A percentile compares a stretch with the other conserved stretches of the same genome.
These are phyloP conservation scores for Odobenus rosmarus DNA, from an alignment of 2,113 vertebrate species.

Conservation along the genomic window DNA sequence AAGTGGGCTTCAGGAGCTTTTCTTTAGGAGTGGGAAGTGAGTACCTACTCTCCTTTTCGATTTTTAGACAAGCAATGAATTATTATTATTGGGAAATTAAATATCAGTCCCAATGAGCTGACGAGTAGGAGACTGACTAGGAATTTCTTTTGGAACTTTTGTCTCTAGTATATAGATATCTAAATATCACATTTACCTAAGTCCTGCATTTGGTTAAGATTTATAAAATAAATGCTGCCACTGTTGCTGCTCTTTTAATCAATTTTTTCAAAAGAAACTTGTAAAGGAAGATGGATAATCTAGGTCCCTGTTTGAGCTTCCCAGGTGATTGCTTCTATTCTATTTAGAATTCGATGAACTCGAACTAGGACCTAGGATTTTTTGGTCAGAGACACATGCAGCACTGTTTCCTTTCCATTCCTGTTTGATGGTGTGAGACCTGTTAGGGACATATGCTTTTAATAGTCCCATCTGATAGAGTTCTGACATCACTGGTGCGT, in stretches of 20 bases:
- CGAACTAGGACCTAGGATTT: background rate
- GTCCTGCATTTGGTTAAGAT: constrained; percentile 8
- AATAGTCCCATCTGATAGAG: background rate
- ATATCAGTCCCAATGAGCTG: background rate
- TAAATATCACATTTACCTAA: constrained; percentile 26
- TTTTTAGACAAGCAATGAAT: background rate
- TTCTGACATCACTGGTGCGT: background rate
- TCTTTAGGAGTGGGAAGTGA: background rate
- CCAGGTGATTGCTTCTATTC: background rate
- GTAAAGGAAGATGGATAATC: constrained; percentile 18
- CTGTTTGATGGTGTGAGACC: background rate
- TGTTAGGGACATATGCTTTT: background rate
- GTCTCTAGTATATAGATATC: background rate
- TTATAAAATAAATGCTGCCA: background rate
- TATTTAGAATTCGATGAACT: constrained; percentile 5
- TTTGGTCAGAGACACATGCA: background rate
- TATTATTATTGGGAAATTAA: background rate
- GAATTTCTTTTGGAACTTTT: background rate
- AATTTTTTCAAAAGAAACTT: background rate
- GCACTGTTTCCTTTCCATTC: background rate
- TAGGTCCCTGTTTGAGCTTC: background rate
- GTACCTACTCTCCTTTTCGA: background rate
- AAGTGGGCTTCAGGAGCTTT: background rate
- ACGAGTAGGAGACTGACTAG: background rate
- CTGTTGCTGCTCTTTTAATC: background rate